phyloP scores from a whole-genome alignment of 1,140 invertebrate species.

The Paraescarpia echinospica region DNA sequence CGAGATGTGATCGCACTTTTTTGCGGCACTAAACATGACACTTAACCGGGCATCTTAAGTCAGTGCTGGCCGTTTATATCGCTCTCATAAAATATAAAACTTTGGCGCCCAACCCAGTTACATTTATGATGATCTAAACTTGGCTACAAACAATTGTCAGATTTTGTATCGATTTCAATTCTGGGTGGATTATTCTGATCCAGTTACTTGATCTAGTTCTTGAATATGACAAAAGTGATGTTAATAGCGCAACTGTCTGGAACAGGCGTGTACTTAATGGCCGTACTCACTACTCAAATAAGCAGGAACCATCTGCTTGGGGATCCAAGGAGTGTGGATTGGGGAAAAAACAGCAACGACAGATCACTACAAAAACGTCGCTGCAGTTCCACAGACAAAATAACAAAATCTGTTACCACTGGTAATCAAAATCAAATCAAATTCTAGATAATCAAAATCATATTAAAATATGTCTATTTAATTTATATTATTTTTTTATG shows the following conservation, averaged over 20 bases:
- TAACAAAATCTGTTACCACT: neutral
- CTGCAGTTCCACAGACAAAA: neutral
- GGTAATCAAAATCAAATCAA: too few relatives aligned
- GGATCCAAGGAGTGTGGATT: neutral
- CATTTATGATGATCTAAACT: neutral
- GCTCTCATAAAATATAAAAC: neutral
- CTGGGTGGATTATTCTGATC: neutral
- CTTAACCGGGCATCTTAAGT: neutral
- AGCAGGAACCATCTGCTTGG: neutral
- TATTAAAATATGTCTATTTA: too few relatives aligned
- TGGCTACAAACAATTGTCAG: neutral
- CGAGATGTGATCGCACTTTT: neutral
- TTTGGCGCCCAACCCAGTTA: neutral
- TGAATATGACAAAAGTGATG: neutral
- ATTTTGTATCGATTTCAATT: neutral
- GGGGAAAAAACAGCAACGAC: neutral
- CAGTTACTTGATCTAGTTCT: neutral
- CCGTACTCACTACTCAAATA: neutral
- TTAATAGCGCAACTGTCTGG: neutral
- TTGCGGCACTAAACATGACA: neutral
- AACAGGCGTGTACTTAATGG: neutral
- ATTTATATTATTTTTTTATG: too few relatives aligned
- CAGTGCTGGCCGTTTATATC: neutral
- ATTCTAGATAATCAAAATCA: too few relatives aligned
- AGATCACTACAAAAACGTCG: neutral